phyloP scores from a whole-genome alignment of 2,797 vertebrate genomes.

The Leptoclinus maculatus region DNA sequence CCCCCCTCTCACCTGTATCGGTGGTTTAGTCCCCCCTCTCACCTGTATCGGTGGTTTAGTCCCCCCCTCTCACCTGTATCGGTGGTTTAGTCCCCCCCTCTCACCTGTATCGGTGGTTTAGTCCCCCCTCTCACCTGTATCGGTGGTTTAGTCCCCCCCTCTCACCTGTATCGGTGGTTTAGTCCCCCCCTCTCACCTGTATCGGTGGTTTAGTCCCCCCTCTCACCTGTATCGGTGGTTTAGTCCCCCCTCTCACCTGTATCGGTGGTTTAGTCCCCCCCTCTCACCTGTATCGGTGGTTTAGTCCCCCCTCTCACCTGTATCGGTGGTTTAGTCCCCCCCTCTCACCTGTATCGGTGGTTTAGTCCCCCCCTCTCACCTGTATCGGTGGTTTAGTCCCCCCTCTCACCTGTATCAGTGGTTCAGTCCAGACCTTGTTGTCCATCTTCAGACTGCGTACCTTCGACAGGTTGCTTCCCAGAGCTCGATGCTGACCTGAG shows the following conservation, averaged over 20 bases:
- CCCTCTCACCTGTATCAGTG: background rate
- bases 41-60: too few relatives aligned
- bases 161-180: conserved; percentile 1
- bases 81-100: background rate
- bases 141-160: background rate
- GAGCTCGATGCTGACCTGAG: conserved; percentile 77
- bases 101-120: background rate
- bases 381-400: too few relatives aligned
- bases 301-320: background rate
- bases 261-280: background rate
- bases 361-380: background rate
- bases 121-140: background rate
- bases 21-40: background rate
- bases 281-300: background rate
- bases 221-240: background rate
- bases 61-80: background rate
- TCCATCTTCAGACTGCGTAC: conserved; percentile 85
- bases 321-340: background rate
- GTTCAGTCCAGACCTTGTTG: conserved; percentile 83
- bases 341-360: background rate
- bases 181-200: background rate
- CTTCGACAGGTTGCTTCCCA: conserved; percentile 80
- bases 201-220: background rate
- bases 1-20: background rate
- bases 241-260: background rate